Base-by-base conservation (phyloP, 2,888 invertebrate species). In the Tholera decimalis region DNA sequence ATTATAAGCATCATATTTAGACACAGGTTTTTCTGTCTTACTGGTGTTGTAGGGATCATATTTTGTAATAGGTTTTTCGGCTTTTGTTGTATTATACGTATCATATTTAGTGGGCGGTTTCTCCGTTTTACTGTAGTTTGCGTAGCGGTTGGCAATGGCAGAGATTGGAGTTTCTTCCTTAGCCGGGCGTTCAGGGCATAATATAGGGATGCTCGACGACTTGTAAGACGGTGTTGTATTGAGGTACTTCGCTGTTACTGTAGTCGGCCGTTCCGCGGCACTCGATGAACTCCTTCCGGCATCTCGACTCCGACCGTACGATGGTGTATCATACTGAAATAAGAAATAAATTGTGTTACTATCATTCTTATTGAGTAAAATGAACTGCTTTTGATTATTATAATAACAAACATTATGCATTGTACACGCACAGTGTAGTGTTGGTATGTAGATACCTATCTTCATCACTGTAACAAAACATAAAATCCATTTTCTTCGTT, bases 161-260 rank as follows among this genome's bases (percentile, higher is more conserved):
- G 93, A 91, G 50, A 93, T 93, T 0, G 94, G 91, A 3, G 93
- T 90, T 78, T 95, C 95, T 70, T 95, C 95, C 73, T 93, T 89
- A 26, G 85, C 73, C 22, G 89, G 82, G n/a, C 92, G 90, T 49
- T 95, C 95, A 41, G 91, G 79, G 46, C 85, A 85, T 33, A 93
- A 86, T 28, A 94, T 86, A 9, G 95, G 95, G 66, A 95, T 95
- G 79, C 93, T 95, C n/a, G 95, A 95, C n/a, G 94, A 91, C 72
- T 95, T 95, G 75, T 92, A 93, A 11, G 93, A 89, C 4, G 94
- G 91, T 18, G 93, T 91, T 15, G 90, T 88, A 64, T 85, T 91
- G 53, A 92, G 89, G 72, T 95, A 95, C 80, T 95, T 95, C 41
- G 95, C 94, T 58, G 95, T 95, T 65, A 95, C 94, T 44, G 92